Percentiles rank a stretch among this genome's conserved stretches.
Conservation (phyloP, 1,140 invertebrate species). For the Colletes latitarsis region DNA sequence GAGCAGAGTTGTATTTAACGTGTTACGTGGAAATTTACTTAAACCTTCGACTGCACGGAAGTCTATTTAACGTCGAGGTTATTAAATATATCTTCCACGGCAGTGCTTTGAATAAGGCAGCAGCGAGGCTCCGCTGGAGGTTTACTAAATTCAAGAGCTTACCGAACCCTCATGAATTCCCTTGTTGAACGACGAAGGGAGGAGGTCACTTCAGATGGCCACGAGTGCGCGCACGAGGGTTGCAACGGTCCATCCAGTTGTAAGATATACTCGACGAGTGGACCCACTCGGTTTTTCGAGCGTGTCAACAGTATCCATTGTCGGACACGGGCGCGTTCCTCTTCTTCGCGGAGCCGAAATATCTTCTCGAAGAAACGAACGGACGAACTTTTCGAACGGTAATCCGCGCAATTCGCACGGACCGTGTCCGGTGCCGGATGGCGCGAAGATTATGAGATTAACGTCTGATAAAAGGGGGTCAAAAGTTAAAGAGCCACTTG, state of each 20-base stretch:
- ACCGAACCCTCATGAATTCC: conserved; percentile 57
- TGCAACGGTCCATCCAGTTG: conserved; percentile 5
- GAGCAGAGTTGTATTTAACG: too few relatives aligned
- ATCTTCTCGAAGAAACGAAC: too few relatives aligned
- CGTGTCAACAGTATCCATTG: neutral
- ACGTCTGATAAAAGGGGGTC: conserved; percentile 79
- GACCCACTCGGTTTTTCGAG: conserved; percentile 11
- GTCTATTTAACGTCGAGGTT: neutral
- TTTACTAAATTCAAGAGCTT: conserved; percentile 59
- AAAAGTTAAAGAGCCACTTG: conserved; percentile 83
- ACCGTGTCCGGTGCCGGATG: neutral
- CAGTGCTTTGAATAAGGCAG: neutral
- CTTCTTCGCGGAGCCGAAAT: too few relatives aligned
- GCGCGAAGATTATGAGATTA: conserved; percentile 78
- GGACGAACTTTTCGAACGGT: neutral
- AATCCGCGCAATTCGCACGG: neutral
- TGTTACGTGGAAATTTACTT: too few relatives aligned
- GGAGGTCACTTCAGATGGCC: conserved; percentile 49
- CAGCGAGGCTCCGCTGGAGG: neutral
- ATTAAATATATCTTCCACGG: neutral
- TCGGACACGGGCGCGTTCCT: neutral
- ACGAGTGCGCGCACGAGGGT: conserved; percentile 35
- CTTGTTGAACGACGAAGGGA: conserved; percentile 35
- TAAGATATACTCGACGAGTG: conserved; percentile 15
- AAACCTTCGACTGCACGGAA: too few relatives aligned